Base-by-base conservation (phyloP, 2,888 invertebrate species). In the Thereva unica region DNA sequence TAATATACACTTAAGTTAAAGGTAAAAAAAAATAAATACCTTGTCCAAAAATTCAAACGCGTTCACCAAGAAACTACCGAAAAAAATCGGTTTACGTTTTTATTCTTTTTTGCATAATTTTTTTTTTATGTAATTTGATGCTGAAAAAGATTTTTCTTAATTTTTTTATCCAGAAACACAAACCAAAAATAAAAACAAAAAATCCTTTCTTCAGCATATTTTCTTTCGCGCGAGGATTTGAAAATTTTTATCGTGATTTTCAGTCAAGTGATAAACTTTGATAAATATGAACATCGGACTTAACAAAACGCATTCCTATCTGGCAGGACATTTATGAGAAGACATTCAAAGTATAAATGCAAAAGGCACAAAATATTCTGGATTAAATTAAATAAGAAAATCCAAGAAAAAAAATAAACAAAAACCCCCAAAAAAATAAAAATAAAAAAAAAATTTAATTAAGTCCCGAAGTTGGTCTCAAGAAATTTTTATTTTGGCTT, bases 61-160 rank as follows among this genome's bases (percentile, higher is more conserved):
- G 23, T 23, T 23, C 23, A 23, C 23, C 23, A 23, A 40, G 50
- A n/a, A 61, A 61, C 41, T 61, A 61, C 50, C 61, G 50, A 49
- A 61, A 49, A 10, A 23, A 23, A 23, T 23, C 23, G 1, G 23
- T 23, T 23, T 63, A 54, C 54, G 37, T 70, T 67, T 69, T 54
- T 64, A 68, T 70, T 64, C 49, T 69, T 71, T 70, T 66, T 69
- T 72, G 69, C 45, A 67, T 70, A 67, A 68, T 69, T 73, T 72
- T 70, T 72, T 70, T 70, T 71, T 67, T 65, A 64, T 72, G 76
- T 76, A 76, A 76, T 75, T 76, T 75, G 75, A 76, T 76, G 74
- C 75, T 73, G 71, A 71, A 70, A 23, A 23, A 23, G 23, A 23
- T 23, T 23, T 23, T 23, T 23, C 23, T 23, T 23, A 2, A 2